These are phyloP conservation scores for Pseudochromis fuscus DNA, from an alignment of 2,797 vertebrate genomes.

Conservation along the genomic window DNA sequence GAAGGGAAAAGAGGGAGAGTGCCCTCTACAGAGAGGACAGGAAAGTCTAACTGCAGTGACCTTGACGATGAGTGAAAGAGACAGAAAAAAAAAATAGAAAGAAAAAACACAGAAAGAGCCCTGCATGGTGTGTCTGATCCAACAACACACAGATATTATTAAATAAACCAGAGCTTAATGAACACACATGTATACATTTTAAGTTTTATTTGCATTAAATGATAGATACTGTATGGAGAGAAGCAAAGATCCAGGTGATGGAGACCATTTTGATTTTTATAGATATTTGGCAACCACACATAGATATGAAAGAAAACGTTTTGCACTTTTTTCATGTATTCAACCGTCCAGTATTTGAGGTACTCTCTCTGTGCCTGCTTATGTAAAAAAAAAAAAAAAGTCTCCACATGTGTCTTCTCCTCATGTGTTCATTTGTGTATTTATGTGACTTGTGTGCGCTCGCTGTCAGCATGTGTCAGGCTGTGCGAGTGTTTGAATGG, in stretches of 20 bases:
- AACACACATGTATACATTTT: background rate
- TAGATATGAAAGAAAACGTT: background rate
- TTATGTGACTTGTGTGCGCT: slow-evolving; percentile 58
- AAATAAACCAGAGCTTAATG: slow-evolving; percentile 16
- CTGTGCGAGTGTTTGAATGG: slow-evolving; percentile 63
- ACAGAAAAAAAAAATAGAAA: slow-evolving; percentile 23
- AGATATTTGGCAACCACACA: background rate
- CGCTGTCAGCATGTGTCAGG: slow-evolving; percentile 57
- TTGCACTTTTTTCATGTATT: background rate
- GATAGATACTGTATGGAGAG: background rate
- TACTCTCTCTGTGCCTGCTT: slow-evolving; percentile 3
- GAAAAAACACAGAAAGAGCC: slow-evolving; percentile 18
- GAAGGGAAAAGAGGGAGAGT: slow-evolving; percentile 69
- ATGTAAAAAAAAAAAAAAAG: slow-evolving; percentile 17
- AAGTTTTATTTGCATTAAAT: background rate
- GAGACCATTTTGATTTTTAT: background rate
- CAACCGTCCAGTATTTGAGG: slow-evolving; percentile 6
- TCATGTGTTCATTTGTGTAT: slow-evolving; percentile 49
- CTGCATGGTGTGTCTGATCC: slow-evolving; percentile 39
- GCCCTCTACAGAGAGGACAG: slow-evolving; percentile 76
- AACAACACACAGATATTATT: slow-evolving; percentile 37
- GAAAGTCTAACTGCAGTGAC: slow-evolving; percentile 43
- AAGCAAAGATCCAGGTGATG: too few relatives aligned
- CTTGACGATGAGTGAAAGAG: slow-evolving; percentile 38
- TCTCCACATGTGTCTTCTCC: slow-evolving; percentile 48